Percentiles rank a stretch among this genome's conserved stretches.
Conservation (phyloP, 2,113 vertebrate genomes). For the Lethenteron camtschaticum region DNA sequence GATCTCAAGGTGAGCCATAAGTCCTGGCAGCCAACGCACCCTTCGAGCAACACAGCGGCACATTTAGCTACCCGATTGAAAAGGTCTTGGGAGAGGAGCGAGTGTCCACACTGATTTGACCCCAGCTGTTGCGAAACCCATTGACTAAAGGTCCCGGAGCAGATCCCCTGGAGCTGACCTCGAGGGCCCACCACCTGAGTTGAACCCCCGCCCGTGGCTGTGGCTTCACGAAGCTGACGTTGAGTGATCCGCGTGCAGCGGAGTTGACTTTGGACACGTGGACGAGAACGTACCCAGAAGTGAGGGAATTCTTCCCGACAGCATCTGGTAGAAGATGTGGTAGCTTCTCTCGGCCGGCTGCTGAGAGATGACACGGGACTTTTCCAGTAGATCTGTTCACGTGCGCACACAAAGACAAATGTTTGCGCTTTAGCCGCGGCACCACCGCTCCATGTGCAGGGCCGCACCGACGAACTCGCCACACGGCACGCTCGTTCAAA, state of each 20-base stretch:
- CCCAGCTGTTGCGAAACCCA: neutral
- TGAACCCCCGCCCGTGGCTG: neutral
- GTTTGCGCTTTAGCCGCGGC: neutral
- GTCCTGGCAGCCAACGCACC: no score
- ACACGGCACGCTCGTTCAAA: neutral
- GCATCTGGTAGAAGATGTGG: slow-evolving; percentile 5
- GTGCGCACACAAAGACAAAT: neutral
- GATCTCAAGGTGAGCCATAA: neutral
- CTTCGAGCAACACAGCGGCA: no score
- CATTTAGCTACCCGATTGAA: no score
- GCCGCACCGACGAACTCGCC: neutral
- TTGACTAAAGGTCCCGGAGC: neutral
- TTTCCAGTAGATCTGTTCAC: slow-evolving; percentile 17
- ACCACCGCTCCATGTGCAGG: neutral
- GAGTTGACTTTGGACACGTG: neutral
- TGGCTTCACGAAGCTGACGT: neutral
- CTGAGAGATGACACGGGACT: slow-evolving; percentile 17
- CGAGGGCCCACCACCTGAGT: neutral
- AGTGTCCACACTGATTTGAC: neutral
- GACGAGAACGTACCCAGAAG: neutral
- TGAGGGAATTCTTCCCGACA: neutral
- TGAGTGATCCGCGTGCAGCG: neutral
- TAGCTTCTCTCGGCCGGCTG: slow-evolving; percentile 6
- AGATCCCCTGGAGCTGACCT: neutral
- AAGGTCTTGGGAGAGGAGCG: no score